phyloP scores from a whole-genome alignment of 2,113 vertebrate species.

The Orcinus orca region DNA sequence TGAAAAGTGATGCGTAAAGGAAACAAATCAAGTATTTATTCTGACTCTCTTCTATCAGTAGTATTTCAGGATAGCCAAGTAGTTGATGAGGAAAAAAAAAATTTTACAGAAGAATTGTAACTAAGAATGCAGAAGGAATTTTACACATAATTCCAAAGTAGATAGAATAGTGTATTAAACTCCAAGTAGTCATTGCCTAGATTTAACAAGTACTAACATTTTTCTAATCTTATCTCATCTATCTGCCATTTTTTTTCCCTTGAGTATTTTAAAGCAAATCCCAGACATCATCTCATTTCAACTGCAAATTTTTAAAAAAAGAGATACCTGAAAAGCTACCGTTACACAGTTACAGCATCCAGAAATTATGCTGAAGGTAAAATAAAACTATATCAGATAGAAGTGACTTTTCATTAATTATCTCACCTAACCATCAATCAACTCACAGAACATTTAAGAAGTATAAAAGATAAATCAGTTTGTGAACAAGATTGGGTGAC shows the following conservation, averaged over 20 bases:
- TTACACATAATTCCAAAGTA: background rate
- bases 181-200: background rate
- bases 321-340: background rate
- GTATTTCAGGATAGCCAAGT: background rate
- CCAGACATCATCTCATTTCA: background rate
- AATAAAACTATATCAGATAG: background rate
- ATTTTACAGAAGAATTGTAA: background rate
- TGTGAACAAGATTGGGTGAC: background rate
- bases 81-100: background rate
- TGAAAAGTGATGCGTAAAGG: background rate
- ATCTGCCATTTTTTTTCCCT: background rate
- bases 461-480: background rate
- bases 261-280: background rate
- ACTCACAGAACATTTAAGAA: background rate
- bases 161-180: background rate
- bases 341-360: background rate
- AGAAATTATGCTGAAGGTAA: background rate
- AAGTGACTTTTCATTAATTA: background rate
- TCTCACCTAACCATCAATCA: background rate
- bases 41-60: background rate
- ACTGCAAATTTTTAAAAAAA: background rate
- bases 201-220: background rate
- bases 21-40: background rate
- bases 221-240: background rate
- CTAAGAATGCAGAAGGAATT: background rate